Evolutionary conservation across 1,140 invertebrate species (phyloP).

Genomic region (Drosophila gunungcola): DNA sequence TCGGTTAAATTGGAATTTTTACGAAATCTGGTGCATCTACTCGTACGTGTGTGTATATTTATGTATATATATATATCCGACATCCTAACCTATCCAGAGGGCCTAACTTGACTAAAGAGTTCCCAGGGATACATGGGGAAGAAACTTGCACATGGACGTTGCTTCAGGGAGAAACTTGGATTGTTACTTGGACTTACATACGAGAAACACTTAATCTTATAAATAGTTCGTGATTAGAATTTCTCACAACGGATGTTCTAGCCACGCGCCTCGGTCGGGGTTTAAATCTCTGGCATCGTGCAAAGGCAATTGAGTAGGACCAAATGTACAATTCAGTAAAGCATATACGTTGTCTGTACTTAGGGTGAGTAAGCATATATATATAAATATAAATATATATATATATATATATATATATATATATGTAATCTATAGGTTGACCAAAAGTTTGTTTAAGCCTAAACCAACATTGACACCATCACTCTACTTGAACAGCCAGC

Average conservation of each 20-base stretch:
- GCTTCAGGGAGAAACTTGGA: constrained; percentile 18
- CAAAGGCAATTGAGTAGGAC: constrained; percentile 52
- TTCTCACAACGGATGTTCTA: constrained; percentile 26
- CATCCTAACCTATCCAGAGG: constrained; percentile 55
- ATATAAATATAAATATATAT: constrained; percentile 52
- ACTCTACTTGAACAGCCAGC: constrained; percentile 71
- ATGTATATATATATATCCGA: constrained; percentile 12
- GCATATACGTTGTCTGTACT: constrained; percentile 34
- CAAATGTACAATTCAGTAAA: constrained; percentile 58
- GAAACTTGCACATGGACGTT: constrained; percentile 32
- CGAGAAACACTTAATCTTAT: constrained; percentile 37
- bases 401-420: constrained; percentile 53
- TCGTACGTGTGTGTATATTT: constrained; percentile 33
- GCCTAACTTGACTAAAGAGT: constrained; percentile 8
- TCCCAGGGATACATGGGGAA: not conserved
- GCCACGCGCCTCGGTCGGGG: constrained; percentile 8
- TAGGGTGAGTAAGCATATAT: constrained; percentile 41
- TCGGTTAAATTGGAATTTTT: constrained; percentile 64
- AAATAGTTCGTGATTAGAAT: constrained; percentile 30
- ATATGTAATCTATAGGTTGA: constrained; percentile 52
- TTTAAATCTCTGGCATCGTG: constrained; percentile 29
- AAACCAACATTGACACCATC: constrained; percentile 42
- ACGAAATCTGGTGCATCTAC: constrained; percentile 64
- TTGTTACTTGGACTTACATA: constrained; percentile 19
- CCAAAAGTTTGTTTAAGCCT: constrained; percentile 60